Conservation (phyloP, 2,888 invertebrate genomes). For the Diplazon laetatorius region DNA sequence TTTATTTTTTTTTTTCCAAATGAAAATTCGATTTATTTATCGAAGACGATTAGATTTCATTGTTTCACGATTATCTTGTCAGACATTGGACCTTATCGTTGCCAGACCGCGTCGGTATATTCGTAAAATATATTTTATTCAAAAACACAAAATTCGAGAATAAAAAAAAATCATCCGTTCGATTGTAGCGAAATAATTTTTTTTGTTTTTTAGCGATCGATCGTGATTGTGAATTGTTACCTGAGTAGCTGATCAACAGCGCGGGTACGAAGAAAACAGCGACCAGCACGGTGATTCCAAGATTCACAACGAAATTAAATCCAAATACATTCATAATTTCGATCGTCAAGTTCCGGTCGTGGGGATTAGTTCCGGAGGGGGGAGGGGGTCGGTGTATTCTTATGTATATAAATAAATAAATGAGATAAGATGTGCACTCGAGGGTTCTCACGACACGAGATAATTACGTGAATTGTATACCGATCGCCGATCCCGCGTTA, state of each 20-base stretch:
- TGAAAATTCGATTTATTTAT: slow-evolving; percentile 1
- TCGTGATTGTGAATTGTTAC: no score
- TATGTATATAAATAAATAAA: no score
- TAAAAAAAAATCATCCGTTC: no score
- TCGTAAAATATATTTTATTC: no score
- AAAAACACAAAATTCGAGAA: no score
- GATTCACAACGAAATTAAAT: slow-evolving; percentile 66
- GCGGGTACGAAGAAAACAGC: slow-evolving; percentile 63
- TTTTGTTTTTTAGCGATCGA: no score
- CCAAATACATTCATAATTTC: slow-evolving; percentile 62
- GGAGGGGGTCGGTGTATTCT: no score
- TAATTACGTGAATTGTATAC: slow-evolving; percentile 52
- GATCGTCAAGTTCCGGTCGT: slow-evolving; percentile 26
- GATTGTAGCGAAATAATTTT: no score
- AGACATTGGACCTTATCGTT: no score
- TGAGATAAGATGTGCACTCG: neutral
- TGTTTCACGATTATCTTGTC: no score
- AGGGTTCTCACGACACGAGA: slow-evolving; percentile 1
- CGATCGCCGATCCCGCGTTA: neutral
- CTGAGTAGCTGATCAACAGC: slow-evolving; percentile 68
- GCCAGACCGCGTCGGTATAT: no score
- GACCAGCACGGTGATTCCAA: slow-evolving; percentile 62
- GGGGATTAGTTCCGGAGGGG: neutral
- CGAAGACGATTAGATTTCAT: neutral
- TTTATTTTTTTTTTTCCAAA: no score